Evolutionary conservation across 1,140 invertebrate genomes (phyloP), one percentile per base, ranked within the genome.

Genomic region (Amphibalanus amphitrite): DNA sequence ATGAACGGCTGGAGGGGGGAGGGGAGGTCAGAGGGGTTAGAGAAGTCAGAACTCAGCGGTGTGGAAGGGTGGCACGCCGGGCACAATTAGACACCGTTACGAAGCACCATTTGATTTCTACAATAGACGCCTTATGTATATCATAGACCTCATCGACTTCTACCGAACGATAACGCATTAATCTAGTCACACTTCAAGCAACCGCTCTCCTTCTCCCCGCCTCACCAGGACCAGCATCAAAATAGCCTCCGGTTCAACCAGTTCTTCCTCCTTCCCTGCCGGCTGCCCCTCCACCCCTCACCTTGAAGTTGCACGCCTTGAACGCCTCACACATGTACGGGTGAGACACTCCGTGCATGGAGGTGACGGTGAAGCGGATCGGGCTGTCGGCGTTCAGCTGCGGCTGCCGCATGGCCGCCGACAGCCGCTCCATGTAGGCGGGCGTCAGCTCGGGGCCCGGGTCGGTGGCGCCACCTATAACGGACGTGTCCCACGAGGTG

Each of bases 321-420:
- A 98, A 92, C 10, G 91, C 89, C 75, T 87, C 81, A 65, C 83
- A 78, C 74, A 96, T 85, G 79, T 88, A 97, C 17, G 85, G 79
- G 78, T 92, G 89, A 0, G 95, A 95, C 25, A 99, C 95, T 29
- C 97, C 97, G 80, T 99, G 97, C 90, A 99, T 95, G 0, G 97
- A 90, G 67, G 95, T 97, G 76, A 98, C 98, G 0, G 90, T 90
- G 74, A 93, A 89, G 75, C 84, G 85, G 6, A 94, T 77, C 29
- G 82, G 79, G 3, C 86, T 83, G 26, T 79, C 83, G 67, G 76
- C 78, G 79, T 93, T 94, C 25, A 84, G 70, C 25, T 81, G 78
- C 73, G 80, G 82, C 72, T 69, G 75, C 28, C 73, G 71, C 74
- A 75, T 78, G 23, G 71, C 80, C 20, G 83, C 78, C 15, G 78